Conservation (phyloP, 2,888 invertebrate species). For the Hypsopygia costalis region DNA sequence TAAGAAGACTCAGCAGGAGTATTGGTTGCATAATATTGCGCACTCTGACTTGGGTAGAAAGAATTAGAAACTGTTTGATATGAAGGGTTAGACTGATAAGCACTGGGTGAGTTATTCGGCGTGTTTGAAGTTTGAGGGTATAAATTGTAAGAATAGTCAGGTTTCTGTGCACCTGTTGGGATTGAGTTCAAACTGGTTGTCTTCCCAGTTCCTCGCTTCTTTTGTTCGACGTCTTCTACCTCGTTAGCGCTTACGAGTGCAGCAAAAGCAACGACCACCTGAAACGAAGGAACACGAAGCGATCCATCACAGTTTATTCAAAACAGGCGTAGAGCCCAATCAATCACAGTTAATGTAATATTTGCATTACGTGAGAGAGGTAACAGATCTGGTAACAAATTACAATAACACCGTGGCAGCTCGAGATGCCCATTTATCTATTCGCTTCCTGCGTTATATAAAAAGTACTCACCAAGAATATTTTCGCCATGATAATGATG, state of each 20-base stretch:
- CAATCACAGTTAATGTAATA: constrained; percentile 29
- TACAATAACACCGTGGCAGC: not conserved
- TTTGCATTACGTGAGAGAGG: constrained; percentile 14
- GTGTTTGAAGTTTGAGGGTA: constrained; percentile 51
- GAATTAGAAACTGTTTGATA: constrained; percentile 58
- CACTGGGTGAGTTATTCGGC: constrained; percentile 31
- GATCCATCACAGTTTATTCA: constrained; percentile 35
- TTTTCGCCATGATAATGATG: constrained; percentile 47
- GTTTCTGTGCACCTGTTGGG: constrained; percentile 65
- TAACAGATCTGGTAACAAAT: constrained; percentile 3
- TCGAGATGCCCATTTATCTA: constrained; percentile 4
- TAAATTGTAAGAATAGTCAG: constrained; percentile 66
- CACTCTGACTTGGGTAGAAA: constrained; percentile 62
- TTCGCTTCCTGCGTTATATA: constrained; percentile 11
- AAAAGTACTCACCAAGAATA: constrained; percentile 56
- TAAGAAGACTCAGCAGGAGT: constrained; percentile 35
- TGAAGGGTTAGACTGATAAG: constrained; percentile 42
- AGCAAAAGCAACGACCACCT: constrained; percentile 58
- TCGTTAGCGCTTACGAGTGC: constrained; percentile 55
- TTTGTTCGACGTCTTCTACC: constrained; percentile 62
- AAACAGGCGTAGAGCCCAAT: constrained; percentile 35
- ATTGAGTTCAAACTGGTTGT: constrained; percentile 58
- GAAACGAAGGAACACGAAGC: constrained; percentile 34
- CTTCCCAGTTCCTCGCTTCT: constrained; percentile 66
- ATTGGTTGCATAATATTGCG: constrained; percentile 52